Conservation (phyloP, 2,888 invertebrate species). For the Hylaea fasciaria region DNA sequence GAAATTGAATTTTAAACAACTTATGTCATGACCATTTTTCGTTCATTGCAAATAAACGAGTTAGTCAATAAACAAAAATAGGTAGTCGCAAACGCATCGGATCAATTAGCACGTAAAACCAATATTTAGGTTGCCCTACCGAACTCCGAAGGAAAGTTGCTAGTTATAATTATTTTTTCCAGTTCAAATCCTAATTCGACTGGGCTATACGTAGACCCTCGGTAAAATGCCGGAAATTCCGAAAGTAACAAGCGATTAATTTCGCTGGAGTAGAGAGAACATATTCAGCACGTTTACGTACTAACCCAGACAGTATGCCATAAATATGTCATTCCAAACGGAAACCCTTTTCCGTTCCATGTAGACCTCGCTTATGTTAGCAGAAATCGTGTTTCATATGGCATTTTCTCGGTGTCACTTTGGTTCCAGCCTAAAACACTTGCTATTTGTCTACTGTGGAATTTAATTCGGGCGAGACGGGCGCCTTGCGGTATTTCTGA, state of each 20-base stretch:
- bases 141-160: too few relatives aligned
- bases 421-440: slow-evolving; percentile 11
- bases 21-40: too few relatives aligned
- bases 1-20: too few relatives aligned
- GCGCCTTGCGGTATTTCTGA: slow-evolving; percentile 7
- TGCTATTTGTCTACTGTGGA: slow-evolving; percentile 8
- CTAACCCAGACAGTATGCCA: background rate
- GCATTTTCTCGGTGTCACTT: background rate
- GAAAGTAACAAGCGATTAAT: background rate
- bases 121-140: too few relatives aligned
- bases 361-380: background rate
- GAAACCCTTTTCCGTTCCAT: slow-evolving; percentile 13
- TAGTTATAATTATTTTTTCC: too few relatives aligned
- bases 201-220: too few relatives aligned
- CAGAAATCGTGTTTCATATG: background rate
- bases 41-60: too few relatives aligned
- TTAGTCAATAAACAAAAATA: too few relatives aligned
- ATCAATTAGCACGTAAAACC: too few relatives aligned
- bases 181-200: too few relatives aligned
- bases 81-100: too few relatives aligned
- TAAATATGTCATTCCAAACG: slow-evolving; percentile 11
- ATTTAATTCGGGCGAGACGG: slow-evolving; percentile 16
- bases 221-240: background rate
- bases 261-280: slow-evolving; percentile 1
- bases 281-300: background rate